Evolutionary conservation across 2,888 invertebrate species (phyloP), one percentile per base, ranked within the genome.

Genomic region (Masnerella sp.): DNA sequence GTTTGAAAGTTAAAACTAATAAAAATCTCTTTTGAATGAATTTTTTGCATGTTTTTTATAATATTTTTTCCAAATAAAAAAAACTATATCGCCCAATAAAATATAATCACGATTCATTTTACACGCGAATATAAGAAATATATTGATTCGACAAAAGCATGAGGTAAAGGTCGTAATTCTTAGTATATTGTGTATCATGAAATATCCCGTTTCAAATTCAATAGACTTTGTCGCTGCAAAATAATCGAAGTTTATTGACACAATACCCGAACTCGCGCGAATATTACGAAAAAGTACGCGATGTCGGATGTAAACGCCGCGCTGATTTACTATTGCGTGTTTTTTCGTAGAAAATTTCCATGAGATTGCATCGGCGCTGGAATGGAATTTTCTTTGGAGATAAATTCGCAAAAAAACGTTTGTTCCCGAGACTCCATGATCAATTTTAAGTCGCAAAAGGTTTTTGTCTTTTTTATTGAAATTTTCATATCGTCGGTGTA

Each of bases 211-310:
- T 45, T 25, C 14, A 45, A 45, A 45, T 45, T 45, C 45, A 45
- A 45, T 25, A 45, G 18, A 45, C 25, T 28, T 5, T 14, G 8
- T 3, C 9, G 18, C 9, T 45, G 25, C 11, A 28, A 45, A 45
- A 45, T 45, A 45, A 28, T 45, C 25, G 28, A 45, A 28, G 45
- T 45, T 45, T 45, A 45, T 45, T 25, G 45, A 45, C 28, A 45
- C 14, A 45, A 45, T 45, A 45, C 9, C 8, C 14, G 45, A 28
- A 28, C 28, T 25, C 14, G 14, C 2, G 25, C n/a, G 18, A 45
- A 45, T 45, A 28, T 45, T 45, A 45, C 45, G 45, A 45, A 45
- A 43, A 43, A 43, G 25, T 25, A 43, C 25, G 43, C 25, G 9
- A 5, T 14, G 25, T 25, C 43, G 20, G 14, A 43, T 25, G 25